phyloP scores from a whole-genome alignment of 1,140 invertebrate species.

The Gonatopus flavifemur region DNA sequence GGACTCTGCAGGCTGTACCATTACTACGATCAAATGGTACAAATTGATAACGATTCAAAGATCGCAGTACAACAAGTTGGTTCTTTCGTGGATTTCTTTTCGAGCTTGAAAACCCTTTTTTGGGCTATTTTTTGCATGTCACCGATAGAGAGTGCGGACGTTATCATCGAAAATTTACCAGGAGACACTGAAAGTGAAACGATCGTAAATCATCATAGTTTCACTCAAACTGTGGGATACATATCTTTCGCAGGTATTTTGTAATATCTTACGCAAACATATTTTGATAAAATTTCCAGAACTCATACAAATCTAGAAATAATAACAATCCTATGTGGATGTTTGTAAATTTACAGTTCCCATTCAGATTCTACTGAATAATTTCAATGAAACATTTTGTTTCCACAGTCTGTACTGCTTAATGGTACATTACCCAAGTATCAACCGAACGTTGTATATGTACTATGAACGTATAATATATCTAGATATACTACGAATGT shows the following conservation, averaged over 20 bases:
- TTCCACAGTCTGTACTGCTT: too few relatives aligned
- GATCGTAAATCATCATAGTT: conserved; percentile 60
- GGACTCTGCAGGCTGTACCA: conserved; percentile 57
- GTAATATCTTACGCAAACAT: too few relatives aligned
- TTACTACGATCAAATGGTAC: conserved; percentile 65
- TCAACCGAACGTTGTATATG: too few relatives aligned
- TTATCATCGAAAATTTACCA: conserved; percentile 64
- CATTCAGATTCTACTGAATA: too few relatives aligned
- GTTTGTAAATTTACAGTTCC: too few relatives aligned
- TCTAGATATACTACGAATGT: too few relatives aligned
- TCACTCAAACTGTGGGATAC: conserved; percentile 66
- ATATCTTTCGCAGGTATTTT: conserved; percentile 61
- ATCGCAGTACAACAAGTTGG: conserved; percentile 46
- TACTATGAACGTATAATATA: too few relatives aligned
- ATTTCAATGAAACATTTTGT: too few relatives aligned
- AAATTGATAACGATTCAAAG: conserved; percentile 56
- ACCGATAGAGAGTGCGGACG: conserved; percentile 66
- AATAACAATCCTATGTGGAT: too few relatives aligned
- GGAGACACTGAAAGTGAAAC: conserved; percentile 51
- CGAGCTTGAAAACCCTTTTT: conserved; percentile 71
- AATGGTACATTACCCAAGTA: too few relatives aligned
- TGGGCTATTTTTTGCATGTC: conserved; percentile 77
- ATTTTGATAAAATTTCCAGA: too few relatives aligned
- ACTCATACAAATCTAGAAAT: too few relatives aligned
- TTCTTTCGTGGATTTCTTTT: conserved; percentile 61